These are phyloP conservation scores for Drosophila jambulina DNA, from an alignment of 1,140 invertebrate species.

Conservation along the genomic window DNA sequence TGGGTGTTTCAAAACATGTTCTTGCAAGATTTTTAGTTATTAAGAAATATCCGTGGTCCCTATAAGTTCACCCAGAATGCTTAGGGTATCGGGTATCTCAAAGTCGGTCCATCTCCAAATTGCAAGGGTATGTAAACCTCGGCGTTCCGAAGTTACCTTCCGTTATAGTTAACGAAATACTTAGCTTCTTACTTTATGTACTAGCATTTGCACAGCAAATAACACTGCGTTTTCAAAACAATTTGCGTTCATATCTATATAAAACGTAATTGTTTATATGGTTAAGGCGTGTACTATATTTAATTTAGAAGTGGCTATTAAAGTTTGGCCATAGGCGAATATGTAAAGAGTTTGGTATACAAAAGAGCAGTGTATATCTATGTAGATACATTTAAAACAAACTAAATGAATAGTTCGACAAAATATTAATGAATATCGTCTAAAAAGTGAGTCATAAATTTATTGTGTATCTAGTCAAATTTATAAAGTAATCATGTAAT, in stretches of 20 bases:
- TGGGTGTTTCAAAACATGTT: too few species aligned
- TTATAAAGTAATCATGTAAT: constrained; percentile 21
- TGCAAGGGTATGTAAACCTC: not conserved
- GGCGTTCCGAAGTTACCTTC: not conserved
- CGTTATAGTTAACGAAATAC: not conserved
- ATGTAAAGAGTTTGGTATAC: not conserved
- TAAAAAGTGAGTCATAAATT: not conserved
- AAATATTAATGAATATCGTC: not conserved
- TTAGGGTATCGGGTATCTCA: not conserved
- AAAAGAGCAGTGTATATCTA: constrained; percentile 18
- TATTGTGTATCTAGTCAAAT: constrained; percentile 52
- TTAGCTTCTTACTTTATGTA: not conserved
- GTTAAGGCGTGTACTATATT: constrained; percentile 8
- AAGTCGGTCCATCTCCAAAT: not conserved
- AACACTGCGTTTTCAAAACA: not conserved
- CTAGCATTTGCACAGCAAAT: constrained; percentile 11
- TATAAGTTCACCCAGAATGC: not conserved
- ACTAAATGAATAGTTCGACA: not conserved
- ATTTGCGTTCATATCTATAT: not conserved
- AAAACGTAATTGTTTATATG: constrained; percentile 3
- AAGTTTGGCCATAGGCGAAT: constrained; percentile 2
- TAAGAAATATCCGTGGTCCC: too few species aligned
- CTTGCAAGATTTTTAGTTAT: too few species aligned
- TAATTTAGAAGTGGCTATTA: constrained; percentile 5
- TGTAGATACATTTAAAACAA: constrained; percentile 27